Conservation (phyloP, 2,888 invertebrate genomes). For the Tridacna crocea region DNA sequence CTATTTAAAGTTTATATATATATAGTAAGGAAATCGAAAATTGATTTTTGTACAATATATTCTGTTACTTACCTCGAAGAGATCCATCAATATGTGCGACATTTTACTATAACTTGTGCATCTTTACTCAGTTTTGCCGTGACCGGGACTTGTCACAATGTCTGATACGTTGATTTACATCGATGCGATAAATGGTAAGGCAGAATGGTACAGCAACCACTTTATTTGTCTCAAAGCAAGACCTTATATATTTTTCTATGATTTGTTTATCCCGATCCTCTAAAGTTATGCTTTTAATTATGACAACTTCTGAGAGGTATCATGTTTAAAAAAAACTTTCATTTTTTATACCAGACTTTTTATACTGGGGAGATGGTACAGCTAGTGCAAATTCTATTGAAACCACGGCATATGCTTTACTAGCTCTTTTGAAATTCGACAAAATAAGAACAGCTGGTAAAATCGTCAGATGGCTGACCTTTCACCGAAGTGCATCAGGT, state of each 20-base stretch:
- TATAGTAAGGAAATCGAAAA: too few species aligned
- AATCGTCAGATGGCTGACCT: constrained; percentile 74
- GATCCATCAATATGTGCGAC: too few species aligned
- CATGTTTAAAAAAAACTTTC: background rate
- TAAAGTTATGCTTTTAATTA: background rate
- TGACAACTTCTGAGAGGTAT: background rate
- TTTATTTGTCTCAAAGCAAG: too few species aligned
- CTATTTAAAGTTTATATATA: too few species aligned
- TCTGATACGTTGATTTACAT: too few species aligned
- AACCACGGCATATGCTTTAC: constrained; percentile 76
- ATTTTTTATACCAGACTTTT: background rate
- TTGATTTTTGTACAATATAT: too few species aligned
- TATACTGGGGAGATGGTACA: constrained; percentile 65
- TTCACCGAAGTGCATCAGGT: constrained; percentile 70
- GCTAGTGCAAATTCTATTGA: constrained; percentile 72
- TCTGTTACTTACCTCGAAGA: too few species aligned
- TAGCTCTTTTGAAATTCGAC: constrained; percentile 70
- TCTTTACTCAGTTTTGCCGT: too few species aligned
- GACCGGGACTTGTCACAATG: too few species aligned
- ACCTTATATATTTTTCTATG: background rate
- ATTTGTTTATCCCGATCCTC: background rate
- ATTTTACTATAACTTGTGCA: too few species aligned
- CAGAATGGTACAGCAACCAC: too few species aligned
- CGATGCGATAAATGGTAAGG: too few species aligned
- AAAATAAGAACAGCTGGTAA: constrained; percentile 65